Conservation (phyloP, 2,888 invertebrate species). For the Euspilapteryx auroguttella region DNA sequence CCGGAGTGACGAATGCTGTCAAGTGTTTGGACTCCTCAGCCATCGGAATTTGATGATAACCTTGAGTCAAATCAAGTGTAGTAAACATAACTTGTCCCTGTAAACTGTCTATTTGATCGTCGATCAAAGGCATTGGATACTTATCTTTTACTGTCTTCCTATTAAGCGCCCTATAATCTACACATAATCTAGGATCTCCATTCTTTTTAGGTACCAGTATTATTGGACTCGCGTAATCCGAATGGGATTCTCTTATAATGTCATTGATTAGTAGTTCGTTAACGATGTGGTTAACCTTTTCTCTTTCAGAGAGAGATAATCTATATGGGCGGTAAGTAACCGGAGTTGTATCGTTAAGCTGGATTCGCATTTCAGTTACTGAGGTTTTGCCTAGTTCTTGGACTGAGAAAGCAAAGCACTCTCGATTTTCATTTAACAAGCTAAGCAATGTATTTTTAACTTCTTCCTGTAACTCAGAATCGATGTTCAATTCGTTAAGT, state of each 20-base stretch:
- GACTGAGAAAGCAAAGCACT: background rate
- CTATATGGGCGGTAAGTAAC: background rate
- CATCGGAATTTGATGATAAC: background rate
- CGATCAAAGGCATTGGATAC: background rate
- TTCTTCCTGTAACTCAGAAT: too few species aligned
- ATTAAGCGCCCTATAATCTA: background rate
- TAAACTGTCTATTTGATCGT: background rate
- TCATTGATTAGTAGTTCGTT: background rate
- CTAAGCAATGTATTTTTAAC: background rate
- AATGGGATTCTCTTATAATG: background rate
- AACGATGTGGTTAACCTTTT: background rate
- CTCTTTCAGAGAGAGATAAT: background rate
- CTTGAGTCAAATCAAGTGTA: background rate
- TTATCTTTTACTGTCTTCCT: background rate
- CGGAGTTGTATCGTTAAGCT: background rate
- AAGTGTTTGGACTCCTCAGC: constrained; percentile 6
- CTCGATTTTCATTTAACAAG: background rate
- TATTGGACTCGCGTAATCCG: background rate
- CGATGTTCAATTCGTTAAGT: too few species aligned
- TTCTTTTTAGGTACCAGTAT: background rate
- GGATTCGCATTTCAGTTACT: background rate
- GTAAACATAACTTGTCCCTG: background rate
- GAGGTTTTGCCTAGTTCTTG: background rate
- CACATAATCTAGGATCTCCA: background rate
- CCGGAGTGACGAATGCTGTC: background rate